A percentile compares a stretch with the other conserved stretches of the same genome.
These are phyloP conservation scores for Tricholauxania praeusta DNA, from an alignment of 2,888 invertebrate species.

Conservation along the genomic window DNA sequence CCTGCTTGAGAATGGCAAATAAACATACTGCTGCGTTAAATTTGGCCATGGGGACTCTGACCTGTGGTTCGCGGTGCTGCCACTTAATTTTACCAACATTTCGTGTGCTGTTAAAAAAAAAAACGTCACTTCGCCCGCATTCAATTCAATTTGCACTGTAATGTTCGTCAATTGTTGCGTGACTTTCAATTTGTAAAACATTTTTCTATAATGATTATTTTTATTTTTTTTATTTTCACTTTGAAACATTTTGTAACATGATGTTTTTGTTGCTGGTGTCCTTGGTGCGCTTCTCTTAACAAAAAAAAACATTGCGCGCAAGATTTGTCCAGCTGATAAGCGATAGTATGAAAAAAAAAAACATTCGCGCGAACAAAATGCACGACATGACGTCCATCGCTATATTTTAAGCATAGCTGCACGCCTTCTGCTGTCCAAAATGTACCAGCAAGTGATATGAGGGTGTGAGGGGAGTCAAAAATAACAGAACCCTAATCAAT, in stretches of 20 bases:
- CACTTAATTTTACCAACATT: constrained; percentile 29
- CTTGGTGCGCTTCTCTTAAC: not conserved
- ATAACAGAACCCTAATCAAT: constrained; percentile 54
- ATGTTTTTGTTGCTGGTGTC: constrained; percentile 8
- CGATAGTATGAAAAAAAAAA: not conserved
- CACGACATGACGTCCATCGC: constrained; percentile 15
- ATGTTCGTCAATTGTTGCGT: constrained; percentile 58
- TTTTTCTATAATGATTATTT: constrained; percentile 48
- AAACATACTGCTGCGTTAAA: no score
- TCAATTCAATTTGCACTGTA: constrained; percentile 13
- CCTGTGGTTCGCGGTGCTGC: constrained; percentile 1
- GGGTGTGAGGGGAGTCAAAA: not conserved
- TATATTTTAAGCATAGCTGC: not conserved
- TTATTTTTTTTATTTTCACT: not conserved
- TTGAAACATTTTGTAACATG: not conserved
- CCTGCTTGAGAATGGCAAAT: no score
- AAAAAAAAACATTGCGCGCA: not conserved
- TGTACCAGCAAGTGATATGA: no score
- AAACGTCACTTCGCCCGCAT: not conserved
- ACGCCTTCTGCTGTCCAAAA: not conserved
- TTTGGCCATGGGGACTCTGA: not conserved
- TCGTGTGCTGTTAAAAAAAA: not conserved
- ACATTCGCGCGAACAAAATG: constrained; percentile 21
- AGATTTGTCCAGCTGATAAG: not conserved
- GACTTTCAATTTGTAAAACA: constrained; percentile 62